phyloP scores from a whole-genome alignment of 2,888 invertebrate genomes.

The Caenorhabditis macrosperma region DNA sequence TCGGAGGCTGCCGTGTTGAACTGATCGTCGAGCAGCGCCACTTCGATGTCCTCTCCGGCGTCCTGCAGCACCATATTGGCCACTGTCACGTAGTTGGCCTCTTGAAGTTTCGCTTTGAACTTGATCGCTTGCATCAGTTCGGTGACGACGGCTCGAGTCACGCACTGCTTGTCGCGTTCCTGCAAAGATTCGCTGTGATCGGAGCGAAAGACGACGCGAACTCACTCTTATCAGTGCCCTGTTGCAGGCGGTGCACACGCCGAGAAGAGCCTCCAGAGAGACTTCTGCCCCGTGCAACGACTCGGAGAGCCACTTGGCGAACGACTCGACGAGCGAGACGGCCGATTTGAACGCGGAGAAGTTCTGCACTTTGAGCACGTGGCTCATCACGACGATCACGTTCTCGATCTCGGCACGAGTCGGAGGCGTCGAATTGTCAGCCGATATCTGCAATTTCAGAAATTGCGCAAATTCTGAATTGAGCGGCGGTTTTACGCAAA shows the following conservation, averaged over 20 bases:
- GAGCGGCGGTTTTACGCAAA: no score
- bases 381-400: slow-evolving; percentile 81
- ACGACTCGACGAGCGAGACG: slow-evolving; percentile 95
- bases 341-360: slow-evolving; percentile 89
- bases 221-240: slow-evolving; percentile 85
- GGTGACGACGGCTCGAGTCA: slow-evolving; percentile 92
- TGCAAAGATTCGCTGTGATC: slow-evolving; percentile 79
- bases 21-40: slow-evolving; percentile 69
- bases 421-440: slow-evolving; percentile 61
- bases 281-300: slow-evolving; percentile 92
- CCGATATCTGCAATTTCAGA: slow-evolving; percentile 63
- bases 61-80: slow-evolving; percentile 84
- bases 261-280: slow-evolving; percentile 86
- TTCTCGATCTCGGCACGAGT: slow-evolving; percentile 80
- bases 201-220: no score
- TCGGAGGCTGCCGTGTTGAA: slow-evolving; percentile 90
- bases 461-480: no score
- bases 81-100: slow-evolving; percentile 92
- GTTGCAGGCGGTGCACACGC: slow-evolving; percentile 92
- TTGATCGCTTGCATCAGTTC: slow-evolving; percentile 95
- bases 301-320: slow-evolving; percentile 93
- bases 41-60: slow-evolving; percentile 70
- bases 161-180: slow-evolving; percentile 94
- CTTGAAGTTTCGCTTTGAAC: slow-evolving; percentile 94
- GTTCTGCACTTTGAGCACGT: slow-evolving; percentile 88